These are phyloP conservation scores for Monopis laevigella DNA, from an alignment of 2,888 invertebrate genomes.

Conservation along the genomic window DNA sequence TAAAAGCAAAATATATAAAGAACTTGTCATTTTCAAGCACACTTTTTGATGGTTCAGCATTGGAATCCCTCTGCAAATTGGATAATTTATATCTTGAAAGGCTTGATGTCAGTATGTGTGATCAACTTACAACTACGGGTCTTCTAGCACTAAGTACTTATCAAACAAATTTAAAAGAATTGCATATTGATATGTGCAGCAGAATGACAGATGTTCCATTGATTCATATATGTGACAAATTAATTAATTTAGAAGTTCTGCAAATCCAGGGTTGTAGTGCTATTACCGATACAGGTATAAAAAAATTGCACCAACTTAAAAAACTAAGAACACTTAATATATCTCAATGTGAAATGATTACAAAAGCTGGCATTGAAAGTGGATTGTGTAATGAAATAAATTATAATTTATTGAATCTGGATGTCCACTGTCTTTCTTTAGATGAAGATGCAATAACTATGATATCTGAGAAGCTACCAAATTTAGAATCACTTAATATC, in stretches of 20 bases:
- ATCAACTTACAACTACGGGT: constrained; percentile 70
- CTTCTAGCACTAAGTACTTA: constrained; percentile 59
- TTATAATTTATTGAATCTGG: constrained; percentile 55
- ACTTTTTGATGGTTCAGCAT: constrained; percentile 70
- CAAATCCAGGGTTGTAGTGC: constrained; percentile 72
- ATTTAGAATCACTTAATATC: constrained; percentile 69
- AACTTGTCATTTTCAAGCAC: constrained; percentile 73
- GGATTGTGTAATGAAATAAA: constrained; percentile 67
- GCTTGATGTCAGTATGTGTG: constrained; percentile 65
- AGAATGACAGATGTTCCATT: constrained; percentile 73
- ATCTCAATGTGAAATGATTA: constrained; percentile 73
- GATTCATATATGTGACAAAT: constrained; percentile 65
- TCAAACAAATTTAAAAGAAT: constrained; percentile 63
- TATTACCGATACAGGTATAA: constrained; percentile 70
- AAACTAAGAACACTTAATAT: constrained; percentile 70
- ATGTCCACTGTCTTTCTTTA: constrained; percentile 68
- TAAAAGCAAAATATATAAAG: constrained; percentile 63
- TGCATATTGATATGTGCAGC: constrained; percentile 72
- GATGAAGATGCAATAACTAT: constrained; percentile 70
- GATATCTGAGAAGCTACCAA: constrained; percentile 67
- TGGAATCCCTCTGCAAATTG: constrained; percentile 63
- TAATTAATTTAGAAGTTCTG: constrained; percentile 66
- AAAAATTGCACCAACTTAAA: constrained; percentile 60
- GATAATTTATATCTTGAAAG: constrained; percentile 58
- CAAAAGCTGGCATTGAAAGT: constrained; percentile 67